Evolutionary conservation across 2,113 vertebrate genomes (phyloP).

Genomic region (Hippoglossus stenolepis): DNA sequence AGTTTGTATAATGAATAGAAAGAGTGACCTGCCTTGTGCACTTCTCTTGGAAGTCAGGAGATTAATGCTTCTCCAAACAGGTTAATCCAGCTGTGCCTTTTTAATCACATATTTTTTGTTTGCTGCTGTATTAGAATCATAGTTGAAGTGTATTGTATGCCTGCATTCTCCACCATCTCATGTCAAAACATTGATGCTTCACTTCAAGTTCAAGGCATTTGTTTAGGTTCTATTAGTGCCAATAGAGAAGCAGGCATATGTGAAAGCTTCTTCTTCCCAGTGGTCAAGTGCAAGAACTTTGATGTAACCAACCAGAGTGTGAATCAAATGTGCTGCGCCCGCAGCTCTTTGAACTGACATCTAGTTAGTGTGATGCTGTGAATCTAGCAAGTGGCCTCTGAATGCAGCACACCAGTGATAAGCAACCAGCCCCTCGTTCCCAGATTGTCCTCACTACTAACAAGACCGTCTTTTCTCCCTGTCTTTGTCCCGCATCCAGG

Average conservation of each 20-base stretch:
- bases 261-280: too few relatives aligned
- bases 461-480: conserved; percentile 3
- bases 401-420: conserved; percentile 42
- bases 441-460: conserved; percentile 27
- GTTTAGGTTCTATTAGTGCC: too few relatives aligned
- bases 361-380: conserved; percentile 22
- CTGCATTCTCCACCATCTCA: background rate
- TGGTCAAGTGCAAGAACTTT: background rate
- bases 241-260: too few relatives aligned
- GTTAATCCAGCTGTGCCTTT: background rate
- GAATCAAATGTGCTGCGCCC: background rate
- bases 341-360: background rate
- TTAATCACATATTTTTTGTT: too few relatives aligned
- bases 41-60: background rate
- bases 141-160: background rate
- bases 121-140: background rate
- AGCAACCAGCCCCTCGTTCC: conserved; percentile 27
- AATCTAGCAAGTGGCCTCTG: conserved; percentile 25
- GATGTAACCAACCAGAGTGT: background rate
- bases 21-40: background rate
- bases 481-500: conserved; percentile 52
- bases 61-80: background rate
- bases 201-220: too few relatives aligned
- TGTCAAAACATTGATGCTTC: too few relatives aligned
- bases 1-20: too few relatives aligned